A percentile compares a stretch with the other conserved stretches of the same genome.
Conservation (phyloP, 2,797 vertebrate genomes). For the Sebastiscus tertius region DNA sequence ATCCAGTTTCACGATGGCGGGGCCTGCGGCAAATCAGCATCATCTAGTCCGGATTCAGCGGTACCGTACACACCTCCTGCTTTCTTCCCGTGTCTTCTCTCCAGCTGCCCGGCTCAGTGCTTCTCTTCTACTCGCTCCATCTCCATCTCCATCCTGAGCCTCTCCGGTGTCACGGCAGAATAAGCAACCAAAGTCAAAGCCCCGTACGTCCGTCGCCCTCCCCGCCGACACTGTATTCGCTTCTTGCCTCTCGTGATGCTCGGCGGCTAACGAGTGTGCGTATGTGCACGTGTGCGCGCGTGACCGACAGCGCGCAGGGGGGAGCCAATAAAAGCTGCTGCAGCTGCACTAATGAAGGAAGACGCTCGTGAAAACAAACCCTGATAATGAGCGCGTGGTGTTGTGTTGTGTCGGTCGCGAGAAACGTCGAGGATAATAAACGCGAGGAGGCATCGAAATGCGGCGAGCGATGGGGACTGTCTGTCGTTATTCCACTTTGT, state of each 20-base stretch:
- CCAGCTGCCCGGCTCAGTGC: constrained; percentile 31
- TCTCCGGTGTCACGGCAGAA: not conserved
- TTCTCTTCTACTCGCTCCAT: constrained; percentile 38
- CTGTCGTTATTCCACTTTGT: too few relatives aligned
- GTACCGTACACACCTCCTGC: not conserved
- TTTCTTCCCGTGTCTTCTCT: constrained; percentile 1
- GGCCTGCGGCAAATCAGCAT: constrained; percentile 80
- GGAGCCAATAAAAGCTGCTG: not conserved
- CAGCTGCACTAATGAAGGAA: not conserved
- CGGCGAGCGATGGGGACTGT: too few relatives aligned
- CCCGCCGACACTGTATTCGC: not conserved
- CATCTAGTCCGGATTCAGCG: constrained; percentile 51
- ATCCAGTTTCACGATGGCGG: constrained; percentile 77
- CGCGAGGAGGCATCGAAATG: too few relatives aligned
- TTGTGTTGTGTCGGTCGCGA: not conserved
- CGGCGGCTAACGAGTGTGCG: constrained; percentile 21
- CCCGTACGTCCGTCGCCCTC: not conserved
- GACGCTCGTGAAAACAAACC: not conserved
- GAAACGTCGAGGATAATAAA: too few relatives aligned
- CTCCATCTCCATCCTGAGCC: not conserved
- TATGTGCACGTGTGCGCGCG: constrained; percentile 58
- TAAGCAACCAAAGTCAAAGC: constrained; percentile 39
- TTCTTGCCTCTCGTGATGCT: constrained; percentile 16
- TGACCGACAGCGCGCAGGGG: constrained; percentile 32
- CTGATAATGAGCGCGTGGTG: constrained; percentile 11